Percentiles rank a stretch among this genome's conserved stretches.
Conservation (phyloP, 2,888 invertebrate genomes). For the Cerceris rybyensis region DNA sequence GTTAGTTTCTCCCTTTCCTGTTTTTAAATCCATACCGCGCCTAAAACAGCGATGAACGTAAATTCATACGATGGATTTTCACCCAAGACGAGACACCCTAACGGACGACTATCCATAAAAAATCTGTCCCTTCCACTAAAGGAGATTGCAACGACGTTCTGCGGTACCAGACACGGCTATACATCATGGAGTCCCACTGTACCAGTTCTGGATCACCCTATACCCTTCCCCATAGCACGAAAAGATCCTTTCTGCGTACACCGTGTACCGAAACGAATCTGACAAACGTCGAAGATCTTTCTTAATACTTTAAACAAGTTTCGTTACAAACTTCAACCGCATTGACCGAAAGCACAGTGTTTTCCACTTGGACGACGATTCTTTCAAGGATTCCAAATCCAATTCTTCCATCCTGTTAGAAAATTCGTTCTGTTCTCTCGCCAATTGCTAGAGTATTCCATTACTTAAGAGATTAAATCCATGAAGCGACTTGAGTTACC, state of each 20-base stretch:
- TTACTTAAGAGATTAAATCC: too few relatives aligned
- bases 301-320: too few relatives aligned
- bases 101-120: constrained; percentile 55
- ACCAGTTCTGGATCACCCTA: constrained; percentile 50
- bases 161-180: constrained; percentile 55
- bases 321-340: too few relatives aligned
- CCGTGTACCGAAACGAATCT: too few relatives aligned
- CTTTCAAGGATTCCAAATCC: too few relatives aligned
- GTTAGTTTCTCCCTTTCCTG: background rate
- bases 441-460: too few relatives aligned
- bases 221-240: constrained; percentile 13
- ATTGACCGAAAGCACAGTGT: too few relatives aligned
- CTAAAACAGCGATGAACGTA: constrained; percentile 59
- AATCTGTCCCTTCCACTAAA: constrained; percentile 63
- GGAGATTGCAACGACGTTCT: constrained; percentile 62
- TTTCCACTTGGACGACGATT: too few relatives aligned
- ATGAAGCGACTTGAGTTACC: too few relatives aligned
- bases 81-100: constrained; percentile 34
- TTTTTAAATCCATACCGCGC: constrained; percentile 1
- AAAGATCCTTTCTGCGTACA: constrained; percentile 1
- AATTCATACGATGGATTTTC: constrained; percentile 55
- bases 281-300: too few relatives aligned
- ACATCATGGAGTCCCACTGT: constrained; percentile 50
- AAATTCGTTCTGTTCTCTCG: too few relatives aligned
- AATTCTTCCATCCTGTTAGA: too few relatives aligned